Percentiles rank a stretch among this genome's conserved stretches.
Evolutionary conservation across 2,113 vertebrate species (phyloP).

Genomic region (Leuciscus idus): DNA sequence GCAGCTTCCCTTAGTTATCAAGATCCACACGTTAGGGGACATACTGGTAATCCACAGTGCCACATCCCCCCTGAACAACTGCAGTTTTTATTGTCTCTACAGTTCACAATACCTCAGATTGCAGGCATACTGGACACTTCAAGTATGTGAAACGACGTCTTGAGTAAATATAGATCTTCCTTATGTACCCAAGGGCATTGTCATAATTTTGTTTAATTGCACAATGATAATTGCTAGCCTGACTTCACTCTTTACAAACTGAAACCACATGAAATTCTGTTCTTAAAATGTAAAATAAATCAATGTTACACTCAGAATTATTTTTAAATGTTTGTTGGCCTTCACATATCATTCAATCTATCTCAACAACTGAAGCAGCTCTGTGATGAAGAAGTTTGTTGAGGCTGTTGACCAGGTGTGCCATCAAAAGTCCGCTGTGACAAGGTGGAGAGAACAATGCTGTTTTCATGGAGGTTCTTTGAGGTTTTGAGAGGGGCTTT

Average conservation of each 20-base stretch:
- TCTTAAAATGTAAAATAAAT: too few species aligned
- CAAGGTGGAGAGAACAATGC: slow-evolving; percentile 18
- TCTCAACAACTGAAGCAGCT: neutral
- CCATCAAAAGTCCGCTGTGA: slow-evolving; percentile 19
- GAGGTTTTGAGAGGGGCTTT: neutral
- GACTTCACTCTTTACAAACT: too few species aligned
- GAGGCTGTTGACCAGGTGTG: neutral
- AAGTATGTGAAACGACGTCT: neutral
- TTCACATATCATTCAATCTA: too few species aligned
- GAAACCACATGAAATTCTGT: too few species aligned
- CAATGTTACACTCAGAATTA: too few species aligned
- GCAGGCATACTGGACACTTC: neutral
- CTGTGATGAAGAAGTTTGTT: neutral
- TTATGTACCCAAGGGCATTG: too few species aligned
- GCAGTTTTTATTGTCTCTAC: neutral
- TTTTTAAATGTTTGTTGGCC: too few species aligned
- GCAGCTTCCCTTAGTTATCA: too few species aligned
- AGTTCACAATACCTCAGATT: neutral
- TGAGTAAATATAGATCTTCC: neutral
- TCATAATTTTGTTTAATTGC: too few species aligned
- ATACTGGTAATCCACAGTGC: neutral
- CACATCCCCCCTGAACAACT: neutral
- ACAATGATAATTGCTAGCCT: too few species aligned
- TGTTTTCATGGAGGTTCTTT: neutral
- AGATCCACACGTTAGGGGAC: neutral